Evolutionary conservation across 2,888 invertebrate genomes (phyloP), one percentile per base, ranked within the genome.

Genomic region (Aromia moschata): DNA sequence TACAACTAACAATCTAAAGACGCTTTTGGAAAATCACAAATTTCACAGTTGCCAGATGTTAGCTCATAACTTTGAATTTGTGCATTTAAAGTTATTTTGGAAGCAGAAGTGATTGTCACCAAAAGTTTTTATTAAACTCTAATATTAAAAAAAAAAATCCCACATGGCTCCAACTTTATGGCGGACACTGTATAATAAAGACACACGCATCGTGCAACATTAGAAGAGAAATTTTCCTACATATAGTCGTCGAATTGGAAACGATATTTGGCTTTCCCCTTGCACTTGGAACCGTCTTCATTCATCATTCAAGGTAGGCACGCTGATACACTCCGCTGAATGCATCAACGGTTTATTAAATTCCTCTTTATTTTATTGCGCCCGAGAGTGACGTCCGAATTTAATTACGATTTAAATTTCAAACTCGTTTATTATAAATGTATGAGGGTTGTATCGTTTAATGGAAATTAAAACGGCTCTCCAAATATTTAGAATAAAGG

Each of bases 301-400:
- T 47, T 47, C 37, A 47, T 47, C 47, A 47, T 47, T 47, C 37
- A 18, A 36, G 47, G 33, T 47, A 47, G 47, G 47, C 37, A 47
- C 47, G 47, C 36, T 47, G 46, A 46, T 46, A 36, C 46, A 46
- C 36, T 31, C 33, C 36, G 17, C 46, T 46, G 47, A 47, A 47
- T 47, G 33, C 47, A 47, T 47, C 47, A 47, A 37, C 47, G 37
- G 36, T 47, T 47, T 47, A 47, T 47, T 47, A 47, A 47, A 47
- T 47, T 47, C 47, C 47, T 47, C 47, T 47, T 47, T 47, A 47
- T 47, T 47, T 47, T 47, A 37, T 47, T 47, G 47, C 20, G 47
- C 17, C 37, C 47, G 16, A 33, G 37, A 47, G 47, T 47, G 47
- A 47, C 47, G 47, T 47, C 20, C 20, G 37, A 47, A 47, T 47